A percentile compares a stretch with the other conserved stretches of the same genome.
Evolutionary conservation across 2,113 vertebrate genomes (phyloP).

Genomic region (Spermophilus dauricus): DNA sequence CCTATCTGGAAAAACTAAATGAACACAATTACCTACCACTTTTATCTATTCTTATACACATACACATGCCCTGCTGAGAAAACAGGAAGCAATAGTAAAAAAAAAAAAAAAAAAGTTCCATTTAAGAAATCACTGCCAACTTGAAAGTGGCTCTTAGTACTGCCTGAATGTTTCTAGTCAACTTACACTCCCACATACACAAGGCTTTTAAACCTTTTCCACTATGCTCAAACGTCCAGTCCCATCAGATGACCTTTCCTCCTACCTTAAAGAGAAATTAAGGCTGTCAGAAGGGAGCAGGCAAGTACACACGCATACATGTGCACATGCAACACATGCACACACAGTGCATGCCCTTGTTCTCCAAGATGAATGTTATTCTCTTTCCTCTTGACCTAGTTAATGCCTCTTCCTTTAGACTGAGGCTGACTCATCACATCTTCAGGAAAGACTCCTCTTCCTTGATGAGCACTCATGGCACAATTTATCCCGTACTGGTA

Average conservation of each 20-base stretch:
- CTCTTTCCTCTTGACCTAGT: neutral
- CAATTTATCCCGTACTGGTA: no score
- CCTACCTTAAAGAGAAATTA: neutral
- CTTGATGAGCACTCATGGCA: neutral
- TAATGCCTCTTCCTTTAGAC: neutral
- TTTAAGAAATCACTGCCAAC: conserved; percentile 15
- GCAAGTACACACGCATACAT: neutral
- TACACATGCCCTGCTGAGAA: neutral
- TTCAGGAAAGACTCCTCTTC: neutral
- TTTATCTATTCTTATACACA: neutral
- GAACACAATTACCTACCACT: neutral
- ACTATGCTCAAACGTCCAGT: neutral
- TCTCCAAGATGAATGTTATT: neutral
- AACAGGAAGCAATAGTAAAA: neutral
- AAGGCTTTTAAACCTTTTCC: neutral
- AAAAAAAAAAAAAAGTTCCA: neutral
- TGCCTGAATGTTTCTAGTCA: neutral
- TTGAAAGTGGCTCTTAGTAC: neutral
- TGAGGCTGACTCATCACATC: neutral
- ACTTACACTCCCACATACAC: neutral
- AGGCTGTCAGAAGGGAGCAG: neutral
- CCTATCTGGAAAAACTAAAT: neutral
- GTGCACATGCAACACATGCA: neutral
- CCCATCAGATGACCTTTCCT: neutral
- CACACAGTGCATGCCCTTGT: neutral